Evolutionary conservation across 2,888 invertebrate species (phyloP).

Genomic region (Zygogramma bicolorata): DNA sequence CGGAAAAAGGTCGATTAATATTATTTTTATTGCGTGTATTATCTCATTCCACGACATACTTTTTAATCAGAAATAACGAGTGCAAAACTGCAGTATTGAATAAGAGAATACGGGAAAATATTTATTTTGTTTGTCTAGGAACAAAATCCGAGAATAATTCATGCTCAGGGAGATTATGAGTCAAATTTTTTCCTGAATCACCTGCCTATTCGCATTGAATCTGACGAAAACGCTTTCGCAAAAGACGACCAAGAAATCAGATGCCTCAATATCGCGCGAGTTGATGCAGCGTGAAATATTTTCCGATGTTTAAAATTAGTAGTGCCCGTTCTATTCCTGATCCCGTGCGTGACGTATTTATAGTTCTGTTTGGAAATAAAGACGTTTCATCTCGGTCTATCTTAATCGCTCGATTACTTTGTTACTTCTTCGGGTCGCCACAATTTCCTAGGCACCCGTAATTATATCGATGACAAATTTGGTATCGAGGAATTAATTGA

Average conservation of each 20-base stretch:
- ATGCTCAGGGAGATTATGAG: too few relatives aligned
- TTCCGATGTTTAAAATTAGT: constrained; percentile 36
- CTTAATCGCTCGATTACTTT: not conserved
- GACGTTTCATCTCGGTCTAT: constrained; percentile 22
- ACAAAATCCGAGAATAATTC: too few relatives aligned
- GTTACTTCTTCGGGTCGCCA: not conserved
- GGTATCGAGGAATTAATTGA: constrained; percentile 13
- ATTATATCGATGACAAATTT: constrained; percentile 9
- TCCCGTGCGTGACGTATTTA: constrained; percentile 30
- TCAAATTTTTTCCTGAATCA: too few relatives aligned
- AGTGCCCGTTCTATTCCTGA: constrained; percentile 38
- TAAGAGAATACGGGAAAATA: too few relatives aligned
- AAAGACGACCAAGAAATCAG: not conserved
- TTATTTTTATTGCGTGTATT: not conserved
- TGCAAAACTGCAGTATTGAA: too few relatives aligned
- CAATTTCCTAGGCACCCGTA: not conserved
- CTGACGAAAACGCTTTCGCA: not conserved
- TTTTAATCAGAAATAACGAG: too few relatives aligned
- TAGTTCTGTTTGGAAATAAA: constrained; percentile 30
- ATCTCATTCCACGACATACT: too few relatives aligned
- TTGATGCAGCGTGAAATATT: constrained; percentile 31
- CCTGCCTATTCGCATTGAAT: too few relatives aligned
- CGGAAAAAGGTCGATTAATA: not conserved
- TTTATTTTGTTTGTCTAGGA: too few relatives aligned
- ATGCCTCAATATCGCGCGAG: not conserved